These are phyloP conservation scores for Gephyroberyx darwinii DNA, from an alignment of 2,797 vertebrate species.

Conservation along the genomic window DNA sequence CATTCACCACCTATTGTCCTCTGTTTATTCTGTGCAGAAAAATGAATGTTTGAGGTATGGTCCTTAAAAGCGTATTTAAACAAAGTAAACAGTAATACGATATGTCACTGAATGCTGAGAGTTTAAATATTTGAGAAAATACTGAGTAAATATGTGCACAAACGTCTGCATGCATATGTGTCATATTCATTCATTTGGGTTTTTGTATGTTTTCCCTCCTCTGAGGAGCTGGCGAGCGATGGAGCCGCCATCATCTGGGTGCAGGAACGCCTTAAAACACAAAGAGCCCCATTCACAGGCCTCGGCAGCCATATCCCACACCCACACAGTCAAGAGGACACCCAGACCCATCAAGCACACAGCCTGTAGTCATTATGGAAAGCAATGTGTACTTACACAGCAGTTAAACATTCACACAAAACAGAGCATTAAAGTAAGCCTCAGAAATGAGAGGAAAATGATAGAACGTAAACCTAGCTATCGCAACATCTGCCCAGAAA, in stretches of 20 bases:
- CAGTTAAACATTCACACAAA: slow-evolving; percentile 54
- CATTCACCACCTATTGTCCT: neutral
- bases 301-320: slow-evolving; percentile 52
- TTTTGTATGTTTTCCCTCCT: slow-evolving; percentile 30
- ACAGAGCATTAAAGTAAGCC: slow-evolving; percentile 21
- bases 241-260: slow-evolving; percentile 35
- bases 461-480: slow-evolving; percentile 25
- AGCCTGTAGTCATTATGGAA: slow-evolving; percentile 67
- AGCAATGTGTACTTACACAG: slow-evolving; percentile 41
- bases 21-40: slow-evolving; percentile 24
- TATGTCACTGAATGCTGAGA: slow-evolving; percentile 8
- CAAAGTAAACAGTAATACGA: neutral
- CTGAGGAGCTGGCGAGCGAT: slow-evolving; percentile 47
- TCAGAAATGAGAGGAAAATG: slow-evolving; percentile 9
- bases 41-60: neutral
- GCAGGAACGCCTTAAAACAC: slow-evolving; percentile 57
- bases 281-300: slow-evolving; percentile 72
- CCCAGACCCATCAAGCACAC: slow-evolving; percentile 53
- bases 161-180: slow-evolving; percentile 17
- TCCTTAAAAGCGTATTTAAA: slow-evolving; percentile 15
- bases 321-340: slow-evolving; percentile 64
- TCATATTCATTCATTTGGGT: slow-evolving; percentile 20
- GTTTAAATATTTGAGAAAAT: slow-evolving; percentile 1
- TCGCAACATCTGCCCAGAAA: slow-evolving; percentile 32
- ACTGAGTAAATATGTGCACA: neutral